phyloP scores from a whole-genome alignment of 2,113 vertebrate genomes.

The Melanerpes aurifrons region DNA sequence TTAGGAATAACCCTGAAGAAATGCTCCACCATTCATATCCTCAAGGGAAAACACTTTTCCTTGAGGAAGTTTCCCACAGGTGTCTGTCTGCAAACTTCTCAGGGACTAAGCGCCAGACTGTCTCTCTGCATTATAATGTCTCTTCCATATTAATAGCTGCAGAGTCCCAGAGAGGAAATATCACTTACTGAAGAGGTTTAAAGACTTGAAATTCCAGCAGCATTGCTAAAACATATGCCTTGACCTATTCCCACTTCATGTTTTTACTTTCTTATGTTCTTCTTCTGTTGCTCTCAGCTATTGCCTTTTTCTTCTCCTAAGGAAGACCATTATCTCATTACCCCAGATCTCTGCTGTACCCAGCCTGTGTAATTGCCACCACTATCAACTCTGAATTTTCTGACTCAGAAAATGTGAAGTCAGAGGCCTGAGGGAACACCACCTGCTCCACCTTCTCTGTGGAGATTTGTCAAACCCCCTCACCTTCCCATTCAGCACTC shows the following conservation, averaged over 20 bases:
- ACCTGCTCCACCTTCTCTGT: not conserved
- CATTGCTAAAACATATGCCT: constrained; percentile 9
- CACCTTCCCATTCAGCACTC: not conserved
- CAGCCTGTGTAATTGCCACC: not conserved
- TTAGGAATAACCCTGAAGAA: not conserved
- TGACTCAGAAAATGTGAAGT: constrained; percentile 2
- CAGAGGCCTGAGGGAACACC: not conserved
- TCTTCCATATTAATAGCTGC: constrained; percentile 48
- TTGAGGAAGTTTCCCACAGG: constrained; percentile 57
- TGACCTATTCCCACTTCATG: constrained; percentile 25
- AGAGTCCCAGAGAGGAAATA: not conserved
- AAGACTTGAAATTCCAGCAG: constrained; percentile 55
- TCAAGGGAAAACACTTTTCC: not conserved
- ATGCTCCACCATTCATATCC: not conserved
- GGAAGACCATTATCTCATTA: constrained; percentile 1
- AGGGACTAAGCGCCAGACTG: constrained; percentile 8
- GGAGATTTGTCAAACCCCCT: not conserved
- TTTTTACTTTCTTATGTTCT: constrained; percentile 19
- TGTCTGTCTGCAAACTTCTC: constrained; percentile 21
- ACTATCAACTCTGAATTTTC: not conserved
- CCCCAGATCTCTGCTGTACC: constrained; percentile 6
- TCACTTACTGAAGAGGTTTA: constrained; percentile 41
- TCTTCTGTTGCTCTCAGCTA: constrained; percentile 8
- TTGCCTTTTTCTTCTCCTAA: not conserved
- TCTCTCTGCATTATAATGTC: constrained; percentile 42